Evolutionary conservation across 2,888 invertebrate species (phyloP), one percentile per base, ranked within the genome.

Genomic region (Altica lythri): DNA sequence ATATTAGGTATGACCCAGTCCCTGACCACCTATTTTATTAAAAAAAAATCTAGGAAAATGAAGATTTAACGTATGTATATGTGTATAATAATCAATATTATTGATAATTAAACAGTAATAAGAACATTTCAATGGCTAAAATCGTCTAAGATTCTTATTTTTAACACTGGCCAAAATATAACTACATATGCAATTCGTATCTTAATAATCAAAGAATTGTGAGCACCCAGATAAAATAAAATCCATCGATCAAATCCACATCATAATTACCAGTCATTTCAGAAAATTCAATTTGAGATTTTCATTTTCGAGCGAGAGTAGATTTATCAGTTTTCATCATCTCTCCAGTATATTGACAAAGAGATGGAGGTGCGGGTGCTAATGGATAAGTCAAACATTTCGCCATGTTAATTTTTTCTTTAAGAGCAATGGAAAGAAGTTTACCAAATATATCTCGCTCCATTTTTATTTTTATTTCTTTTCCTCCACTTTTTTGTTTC

Each of bases 331-430:
- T 61, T 52, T 59, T 61, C 1, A 54, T 43, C 48, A 55, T 58
- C 29, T 56, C 56, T 13, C 61, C 61, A 32, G 54, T 29, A 45
- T 30, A 38, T 4, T 30, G 35, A 37, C 50, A 54, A 14, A 61
- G 44, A 13, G 55, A 50, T 38, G 59, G 57, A n/a, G 57, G 59
- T 10, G 19, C 25, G 13, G 50, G 46, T 35, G 37, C 14, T 12
- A 55, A 27, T 27, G 50, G 50, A 44, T 34, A 55, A 8, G 30
- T 12, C 4, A 44, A 43, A 22, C 68, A 69, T 47, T 49, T 29
- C 55, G 68, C 68, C 0, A 72, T 6, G 55, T 70, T 47, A 25
- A 67, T 59, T 63, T 71, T 67, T 57, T 70, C 62, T 0, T 68
- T 34, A 1, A 70, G 1, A 52, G 47, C 46, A 48, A 71, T 64